Conservation (phyloP, 1,140 invertebrate genomes). For the Drosophila mauritiana region DNA sequence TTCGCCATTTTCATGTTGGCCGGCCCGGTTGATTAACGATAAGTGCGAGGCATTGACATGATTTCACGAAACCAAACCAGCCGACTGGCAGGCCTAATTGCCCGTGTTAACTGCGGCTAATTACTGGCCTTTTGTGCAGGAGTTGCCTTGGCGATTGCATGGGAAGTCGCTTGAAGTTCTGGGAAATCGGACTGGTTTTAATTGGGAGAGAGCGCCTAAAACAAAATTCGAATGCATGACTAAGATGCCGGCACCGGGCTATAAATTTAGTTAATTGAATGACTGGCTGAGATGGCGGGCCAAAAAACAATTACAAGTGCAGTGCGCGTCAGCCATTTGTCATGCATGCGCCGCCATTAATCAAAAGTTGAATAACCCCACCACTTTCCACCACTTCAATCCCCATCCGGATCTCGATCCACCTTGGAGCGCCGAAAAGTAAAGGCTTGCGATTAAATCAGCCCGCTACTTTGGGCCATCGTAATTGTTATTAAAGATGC, state of each 20-base stretch:
- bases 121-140: conserved; percentile 27
- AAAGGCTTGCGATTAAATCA: conserved; percentile 50
- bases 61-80: conserved; percentile 43
- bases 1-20: conserved; percentile 60
- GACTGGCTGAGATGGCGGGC: conserved; percentile 21
- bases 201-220: conserved; percentile 47
- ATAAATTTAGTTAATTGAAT: conserved; percentile 71
- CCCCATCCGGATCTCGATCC: not conserved
- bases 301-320: conserved; percentile 61
- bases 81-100: conserved; percentile 57
- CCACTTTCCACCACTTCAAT: too few species aligned
- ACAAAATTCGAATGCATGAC: conserved; percentile 45
- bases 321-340: conserved; percentile 64
- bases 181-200: conserved; percentile 59
- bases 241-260: conserved; percentile 41
- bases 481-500: conserved; percentile 70
- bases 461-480: conserved; percentile 10
- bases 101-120: conserved; percentile 66
- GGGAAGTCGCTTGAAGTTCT: conserved; percentile 38
- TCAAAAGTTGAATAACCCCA: conserved; percentile 74
- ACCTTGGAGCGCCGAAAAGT: conserved; percentile 17
- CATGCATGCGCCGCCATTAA: conserved; percentile 72
- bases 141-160: conserved; percentile 38
- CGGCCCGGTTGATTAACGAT: conserved; percentile 57
- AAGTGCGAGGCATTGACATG: conserved; percentile 77